Conservation (phyloP, 1,140 invertebrate genomes). For the Mercenaria mercenaria region DNA sequence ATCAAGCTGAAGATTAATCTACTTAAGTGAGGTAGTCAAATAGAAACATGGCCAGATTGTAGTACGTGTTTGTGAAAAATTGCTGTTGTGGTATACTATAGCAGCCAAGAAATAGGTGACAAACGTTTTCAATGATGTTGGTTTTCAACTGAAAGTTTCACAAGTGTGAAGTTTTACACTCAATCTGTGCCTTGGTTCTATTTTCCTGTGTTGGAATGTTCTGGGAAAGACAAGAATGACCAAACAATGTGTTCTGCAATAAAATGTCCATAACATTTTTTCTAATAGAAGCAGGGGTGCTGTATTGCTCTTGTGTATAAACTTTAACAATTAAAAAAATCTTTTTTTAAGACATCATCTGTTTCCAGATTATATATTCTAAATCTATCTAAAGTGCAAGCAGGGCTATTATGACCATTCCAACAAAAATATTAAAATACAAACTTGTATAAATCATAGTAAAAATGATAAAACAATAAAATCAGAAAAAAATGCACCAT, state of each 20-base stretch:
- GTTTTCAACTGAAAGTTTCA: too few species aligned
- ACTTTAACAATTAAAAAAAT: background rate
- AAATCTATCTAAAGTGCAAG: background rate
- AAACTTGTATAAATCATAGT: background rate
- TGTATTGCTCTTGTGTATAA: background rate
- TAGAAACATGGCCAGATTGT: constrained; percentile 15
- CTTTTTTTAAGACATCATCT: background rate
- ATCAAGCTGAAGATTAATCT: background rate
- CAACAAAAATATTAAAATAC: background rate
- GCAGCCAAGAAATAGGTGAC: too few species aligned
- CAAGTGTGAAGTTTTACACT: too few species aligned
- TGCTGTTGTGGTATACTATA: too few species aligned
- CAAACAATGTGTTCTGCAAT: background rate
- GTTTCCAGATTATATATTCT: constrained; percentile 8
- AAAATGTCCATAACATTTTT: background rate
- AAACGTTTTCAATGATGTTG: too few species aligned
- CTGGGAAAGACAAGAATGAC: constrained; percentile 34
- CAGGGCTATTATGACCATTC: too few species aligned
- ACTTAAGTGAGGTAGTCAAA: constrained; percentile 31
- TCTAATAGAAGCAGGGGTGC: background rate
- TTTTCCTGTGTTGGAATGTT: constrained; percentile 52
- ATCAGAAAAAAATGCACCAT: constrained; percentile 31
- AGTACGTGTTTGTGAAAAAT: too few species aligned
- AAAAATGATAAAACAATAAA: constrained; percentile 41
- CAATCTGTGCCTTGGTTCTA: constrained; percentile 1